Conservation (phyloP, 2,797 vertebrate species). For the Spinus olivaceus region DNA sequence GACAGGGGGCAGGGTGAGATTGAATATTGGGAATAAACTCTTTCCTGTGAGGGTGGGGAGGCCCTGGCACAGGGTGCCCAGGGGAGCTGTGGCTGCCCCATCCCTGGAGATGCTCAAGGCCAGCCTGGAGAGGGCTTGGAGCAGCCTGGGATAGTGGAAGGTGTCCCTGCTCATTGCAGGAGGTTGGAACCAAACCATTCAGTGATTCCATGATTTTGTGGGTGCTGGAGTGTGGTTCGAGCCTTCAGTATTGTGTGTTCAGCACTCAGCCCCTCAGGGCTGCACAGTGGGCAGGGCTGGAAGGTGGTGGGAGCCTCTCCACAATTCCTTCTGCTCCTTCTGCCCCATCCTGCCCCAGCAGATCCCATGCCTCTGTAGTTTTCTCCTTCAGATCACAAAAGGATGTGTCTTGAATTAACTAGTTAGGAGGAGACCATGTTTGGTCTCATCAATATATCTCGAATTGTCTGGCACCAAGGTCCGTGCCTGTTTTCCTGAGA, state of each 20-base stretch:
- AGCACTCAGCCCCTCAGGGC: fast-evolving
- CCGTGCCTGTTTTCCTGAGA: neutral
- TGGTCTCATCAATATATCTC: neutral
- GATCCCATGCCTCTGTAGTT: neutral
- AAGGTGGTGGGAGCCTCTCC: neutral
- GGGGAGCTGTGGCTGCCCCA: neutral
- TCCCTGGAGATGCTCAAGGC: neutral
- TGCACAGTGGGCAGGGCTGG: neutral
- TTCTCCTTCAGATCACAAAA: neutral
- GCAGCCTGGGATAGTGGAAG: neutral
- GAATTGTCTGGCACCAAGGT: neutral
- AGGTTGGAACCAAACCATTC: neutral
- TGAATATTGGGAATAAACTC: neutral
- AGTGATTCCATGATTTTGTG: neutral
- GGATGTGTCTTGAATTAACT: neutral
- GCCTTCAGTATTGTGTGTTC: fast-evolving
- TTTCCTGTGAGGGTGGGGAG: neutral
- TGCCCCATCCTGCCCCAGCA: fast-evolving
- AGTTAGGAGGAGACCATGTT: neutral
- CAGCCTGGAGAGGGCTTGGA: neutral
- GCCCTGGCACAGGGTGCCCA: neutral
- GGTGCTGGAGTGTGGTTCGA: neutral
- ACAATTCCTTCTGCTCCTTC: neutral
- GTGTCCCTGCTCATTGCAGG: neutral
- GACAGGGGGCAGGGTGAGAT: neutral